A percentile compares a stretch with the other conserved stretches of the same genome.
Evolutionary conservation across 2,797 vertebrate species (phyloP).

Genomic region (Microhierax caerulescens): DNA sequence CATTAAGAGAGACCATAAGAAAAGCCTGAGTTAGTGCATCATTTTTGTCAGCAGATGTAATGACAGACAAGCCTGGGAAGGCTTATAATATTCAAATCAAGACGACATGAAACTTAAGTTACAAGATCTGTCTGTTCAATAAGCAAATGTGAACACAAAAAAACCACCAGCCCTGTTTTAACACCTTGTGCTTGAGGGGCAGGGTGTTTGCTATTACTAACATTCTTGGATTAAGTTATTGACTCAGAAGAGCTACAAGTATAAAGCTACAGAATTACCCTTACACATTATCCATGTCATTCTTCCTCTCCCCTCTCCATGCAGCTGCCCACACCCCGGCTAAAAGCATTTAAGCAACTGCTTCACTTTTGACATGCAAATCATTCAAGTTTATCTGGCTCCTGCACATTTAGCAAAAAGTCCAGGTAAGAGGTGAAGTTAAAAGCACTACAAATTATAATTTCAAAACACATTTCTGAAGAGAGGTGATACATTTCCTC

Average conservation of each 20-base stretch:
- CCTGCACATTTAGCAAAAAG: background rate
- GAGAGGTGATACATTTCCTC: background rate
- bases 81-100: background rate
- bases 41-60: background rate
- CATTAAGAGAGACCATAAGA: background rate
- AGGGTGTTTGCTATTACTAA: background rate
- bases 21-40: fast-evolving
- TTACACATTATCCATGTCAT: background rate
- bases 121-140: background rate
- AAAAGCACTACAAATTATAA: background rate
- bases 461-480: background rate
- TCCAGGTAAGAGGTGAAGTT: background rate
- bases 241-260: background rate
- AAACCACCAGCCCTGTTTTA: background rate
- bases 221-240: background rate
- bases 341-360: background rate
- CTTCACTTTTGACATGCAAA: slow-evolving; percentile 33
- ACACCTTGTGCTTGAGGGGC: background rate
- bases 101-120: background rate
- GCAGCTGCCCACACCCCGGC: background rate
- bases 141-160: background rate
- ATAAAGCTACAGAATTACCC: background rate
- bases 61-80: background rate
- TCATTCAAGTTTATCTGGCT: slow-evolving; percentile 29
- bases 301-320: background rate